phyloP scores from a whole-genome alignment of 2,888 invertebrate genomes.

The Acanthacorydalis orientalis region DNA sequence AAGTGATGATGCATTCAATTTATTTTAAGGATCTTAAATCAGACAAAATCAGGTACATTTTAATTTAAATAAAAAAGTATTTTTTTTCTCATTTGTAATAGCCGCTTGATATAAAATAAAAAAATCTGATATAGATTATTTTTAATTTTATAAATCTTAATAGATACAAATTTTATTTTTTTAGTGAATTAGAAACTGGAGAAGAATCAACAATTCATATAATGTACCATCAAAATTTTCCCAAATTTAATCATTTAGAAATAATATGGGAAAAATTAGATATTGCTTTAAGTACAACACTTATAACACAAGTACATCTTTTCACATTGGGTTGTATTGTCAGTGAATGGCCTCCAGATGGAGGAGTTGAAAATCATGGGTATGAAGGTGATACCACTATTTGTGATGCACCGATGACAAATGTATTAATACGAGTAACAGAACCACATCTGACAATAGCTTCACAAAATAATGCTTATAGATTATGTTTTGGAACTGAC shows the following conservation, averaged over 20 bases:
- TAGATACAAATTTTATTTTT: no score
- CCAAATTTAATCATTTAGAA: no score
- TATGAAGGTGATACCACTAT: slow-evolving; percentile 42
- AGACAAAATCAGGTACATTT: no score
- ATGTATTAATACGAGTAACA: slow-evolving; percentile 11
- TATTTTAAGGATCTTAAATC: slow-evolving; percentile 9
- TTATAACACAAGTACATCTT: slow-evolving; percentile 18
- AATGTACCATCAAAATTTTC: no score
- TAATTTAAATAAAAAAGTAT: no score
- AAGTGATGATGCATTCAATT: not conserved
- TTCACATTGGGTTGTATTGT: slow-evolving; percentile 25
- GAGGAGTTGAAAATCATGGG: slow-evolving; percentile 53
- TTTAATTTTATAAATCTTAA: no score
- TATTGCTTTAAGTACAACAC: not conserved
- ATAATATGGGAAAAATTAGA: no score
- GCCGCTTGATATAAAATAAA: no score
- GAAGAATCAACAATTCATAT: no score
- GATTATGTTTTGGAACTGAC: not conserved
- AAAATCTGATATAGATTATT: no score
- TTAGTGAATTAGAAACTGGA: no score
- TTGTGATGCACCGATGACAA: slow-evolving; percentile 25
- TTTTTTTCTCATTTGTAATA: no score
- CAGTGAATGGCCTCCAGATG: slow-evolving; percentile 40
- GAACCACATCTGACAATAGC: not conserved
- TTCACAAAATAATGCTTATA: not conserved